Evolutionary conservation across 92 coral and sea anemone genomes (phyloP).

Genomic region (Pocillopora grandis): DNA sequence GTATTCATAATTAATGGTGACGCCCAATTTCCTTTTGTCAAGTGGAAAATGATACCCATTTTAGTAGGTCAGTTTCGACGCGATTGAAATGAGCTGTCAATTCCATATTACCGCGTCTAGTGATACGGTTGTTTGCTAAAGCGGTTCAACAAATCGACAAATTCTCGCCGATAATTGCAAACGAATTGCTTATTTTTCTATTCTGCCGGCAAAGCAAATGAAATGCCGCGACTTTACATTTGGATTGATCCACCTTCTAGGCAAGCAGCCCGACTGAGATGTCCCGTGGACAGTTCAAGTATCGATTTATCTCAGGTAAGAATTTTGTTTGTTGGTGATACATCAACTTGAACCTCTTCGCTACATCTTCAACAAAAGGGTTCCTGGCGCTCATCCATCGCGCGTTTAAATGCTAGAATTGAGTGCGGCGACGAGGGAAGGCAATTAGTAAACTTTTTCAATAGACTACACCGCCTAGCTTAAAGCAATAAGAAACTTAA

Average conservation of each 20-base stretch:
- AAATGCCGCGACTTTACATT: conserved; percentile 60
- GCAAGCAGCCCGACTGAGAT: conserved; percentile 69
- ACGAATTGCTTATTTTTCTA: background rate
- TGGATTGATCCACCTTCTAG: conserved; percentile 63
- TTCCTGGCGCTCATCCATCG: background rate
- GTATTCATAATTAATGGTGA: conserved; percentile 44
- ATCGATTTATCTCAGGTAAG: conserved; percentile 87
- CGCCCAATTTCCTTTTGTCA: conserved; percentile 33
- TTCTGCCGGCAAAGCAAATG: background rate
- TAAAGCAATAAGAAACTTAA: background rate
- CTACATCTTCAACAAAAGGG: background rate
- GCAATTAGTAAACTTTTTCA: background rate
- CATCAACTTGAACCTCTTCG: background rate
- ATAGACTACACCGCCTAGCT: background rate
- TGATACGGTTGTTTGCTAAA: conserved; percentile 11
- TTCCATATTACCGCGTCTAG: background rate
- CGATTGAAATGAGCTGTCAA: conserved; percentile 24
- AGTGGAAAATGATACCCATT: conserved; percentile 15
- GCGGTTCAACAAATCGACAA: conserved; percentile 9
- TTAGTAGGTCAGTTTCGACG: background rate
- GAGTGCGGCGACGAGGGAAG: background rate
- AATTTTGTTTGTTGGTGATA: background rate
- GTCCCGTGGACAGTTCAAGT: conserved; percentile 86
- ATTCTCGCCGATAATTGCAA: conserved; percentile 6
- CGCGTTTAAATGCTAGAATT: background rate